Conservation (phyloP, 2,113 vertebrate species). For the Tonatia bakeri region DNA sequence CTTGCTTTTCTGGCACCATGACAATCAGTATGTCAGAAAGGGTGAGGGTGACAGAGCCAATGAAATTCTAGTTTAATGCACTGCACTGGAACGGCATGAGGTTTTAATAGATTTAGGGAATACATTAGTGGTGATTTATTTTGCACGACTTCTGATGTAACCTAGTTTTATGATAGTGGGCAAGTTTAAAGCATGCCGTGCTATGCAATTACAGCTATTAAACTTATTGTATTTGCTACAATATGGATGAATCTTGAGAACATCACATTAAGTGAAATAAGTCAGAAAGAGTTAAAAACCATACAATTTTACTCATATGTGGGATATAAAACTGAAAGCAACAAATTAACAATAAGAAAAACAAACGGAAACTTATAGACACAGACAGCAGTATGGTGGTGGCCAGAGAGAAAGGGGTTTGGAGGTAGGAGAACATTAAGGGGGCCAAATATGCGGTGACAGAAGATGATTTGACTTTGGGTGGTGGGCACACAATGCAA, state of each 20-base stretch:
- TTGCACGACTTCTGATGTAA: slow-evolving; percentile 13
- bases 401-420: neutral
- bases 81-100: neutral
- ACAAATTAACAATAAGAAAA: neutral
- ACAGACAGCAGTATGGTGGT: neutral
- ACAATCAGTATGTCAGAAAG: neutral
- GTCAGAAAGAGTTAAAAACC: neutral
- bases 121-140: neutral
- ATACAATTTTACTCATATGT: neutral
- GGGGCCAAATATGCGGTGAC: neutral
- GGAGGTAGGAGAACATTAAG: neutral
- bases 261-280: neutral
- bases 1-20: neutral
- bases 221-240: neutral
- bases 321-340: neutral
- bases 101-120: neutral
- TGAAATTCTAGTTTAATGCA: neutral
- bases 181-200: neutral
- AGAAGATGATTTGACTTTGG: neutral
- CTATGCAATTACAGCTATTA: neutral
- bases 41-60: neutral
- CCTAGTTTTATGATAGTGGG: neutral
- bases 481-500: too few species aligned
- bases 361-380: neutral
- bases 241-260: neutral